These are phyloP conservation scores for Prietella phreatophila DNA, from an alignment of 2,113 vertebrate genomes.

Conservation along the genomic window DNA sequence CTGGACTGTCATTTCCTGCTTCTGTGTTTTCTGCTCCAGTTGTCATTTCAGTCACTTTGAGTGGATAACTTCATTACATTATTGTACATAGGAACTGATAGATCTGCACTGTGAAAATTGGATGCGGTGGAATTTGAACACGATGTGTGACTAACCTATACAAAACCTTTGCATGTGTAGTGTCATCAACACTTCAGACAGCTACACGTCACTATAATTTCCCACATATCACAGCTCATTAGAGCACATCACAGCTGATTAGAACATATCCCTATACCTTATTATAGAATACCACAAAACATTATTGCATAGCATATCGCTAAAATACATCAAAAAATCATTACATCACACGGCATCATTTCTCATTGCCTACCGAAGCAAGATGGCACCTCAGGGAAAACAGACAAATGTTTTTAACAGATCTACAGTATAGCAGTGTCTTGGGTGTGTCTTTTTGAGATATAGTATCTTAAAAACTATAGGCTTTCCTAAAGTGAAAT, in stretches of 20 bases:
- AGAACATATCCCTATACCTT: neutral
- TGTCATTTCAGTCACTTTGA: slow-evolving; percentile 19
- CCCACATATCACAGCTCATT: neutral
- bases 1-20: slow-evolving; percentile 20
- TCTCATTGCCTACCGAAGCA: neutral
- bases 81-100: slow-evolving; percentile 36
- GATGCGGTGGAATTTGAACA: neutral
- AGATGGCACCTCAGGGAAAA: neutral
- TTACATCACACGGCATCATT: neutral
- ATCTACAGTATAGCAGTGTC: neutral
- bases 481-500: neutral
- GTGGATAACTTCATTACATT: slow-evolving; percentile 30
- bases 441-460: neutral
- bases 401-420: neutral
- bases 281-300: neutral
- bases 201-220: neutral
- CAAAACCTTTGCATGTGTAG: neutral
- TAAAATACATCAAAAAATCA: neutral
- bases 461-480: neutral
- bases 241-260: neutral
- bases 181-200: neutral
- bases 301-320: neutral
- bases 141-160: neutral
- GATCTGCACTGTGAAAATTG: neutral
- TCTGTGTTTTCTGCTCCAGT: slow-evolving; percentile 8